Percentiles rank a stretch among this genome's conserved stretches.
Evolutionary conservation across 2,113 vertebrate species (phyloP).

Genomic region (Ciconia boyciana): DNA sequence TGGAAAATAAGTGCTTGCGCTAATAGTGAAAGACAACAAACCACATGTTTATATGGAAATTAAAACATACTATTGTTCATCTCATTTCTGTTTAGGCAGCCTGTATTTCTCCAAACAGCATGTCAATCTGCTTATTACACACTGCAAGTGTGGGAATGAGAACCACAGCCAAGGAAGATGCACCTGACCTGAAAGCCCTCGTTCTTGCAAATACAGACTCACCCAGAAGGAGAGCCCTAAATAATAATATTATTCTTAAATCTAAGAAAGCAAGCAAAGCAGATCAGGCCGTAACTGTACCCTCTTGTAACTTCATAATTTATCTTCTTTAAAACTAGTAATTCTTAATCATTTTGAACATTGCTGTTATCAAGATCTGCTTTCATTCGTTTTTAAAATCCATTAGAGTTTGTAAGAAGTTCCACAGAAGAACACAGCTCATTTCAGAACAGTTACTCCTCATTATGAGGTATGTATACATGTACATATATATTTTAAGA

Average conservation of each 20-base stretch:
- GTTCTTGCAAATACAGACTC: neutral
- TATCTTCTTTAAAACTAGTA: neutral
- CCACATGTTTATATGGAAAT: neutral
- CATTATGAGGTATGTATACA: accelerated
- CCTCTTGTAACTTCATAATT: neutral
- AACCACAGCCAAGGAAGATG: neutral
- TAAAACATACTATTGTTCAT: neutral
- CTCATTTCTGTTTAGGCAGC: neutral
- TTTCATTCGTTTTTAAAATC: neutral
- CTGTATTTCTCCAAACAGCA: neutral
- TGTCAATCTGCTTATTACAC: neutral
- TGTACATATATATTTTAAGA: neutral
- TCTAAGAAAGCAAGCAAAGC: neutral
- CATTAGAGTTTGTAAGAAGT: neutral
- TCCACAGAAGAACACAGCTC: neutral
- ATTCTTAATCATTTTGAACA: neutral
- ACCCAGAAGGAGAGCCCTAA: neutral
- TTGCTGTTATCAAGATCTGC: neutral
- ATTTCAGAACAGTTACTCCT: neutral
- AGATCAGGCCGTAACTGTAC: neutral
- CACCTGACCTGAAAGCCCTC: neutral
- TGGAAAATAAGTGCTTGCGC: neutral
- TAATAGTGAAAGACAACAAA: neutral
- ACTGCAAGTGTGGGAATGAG: neutral
- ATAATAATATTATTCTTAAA: neutral